Evolutionary conservation across 2,888 invertebrate species (phyloP).

Genomic region (Trichogramma dendrolimi): DNA sequence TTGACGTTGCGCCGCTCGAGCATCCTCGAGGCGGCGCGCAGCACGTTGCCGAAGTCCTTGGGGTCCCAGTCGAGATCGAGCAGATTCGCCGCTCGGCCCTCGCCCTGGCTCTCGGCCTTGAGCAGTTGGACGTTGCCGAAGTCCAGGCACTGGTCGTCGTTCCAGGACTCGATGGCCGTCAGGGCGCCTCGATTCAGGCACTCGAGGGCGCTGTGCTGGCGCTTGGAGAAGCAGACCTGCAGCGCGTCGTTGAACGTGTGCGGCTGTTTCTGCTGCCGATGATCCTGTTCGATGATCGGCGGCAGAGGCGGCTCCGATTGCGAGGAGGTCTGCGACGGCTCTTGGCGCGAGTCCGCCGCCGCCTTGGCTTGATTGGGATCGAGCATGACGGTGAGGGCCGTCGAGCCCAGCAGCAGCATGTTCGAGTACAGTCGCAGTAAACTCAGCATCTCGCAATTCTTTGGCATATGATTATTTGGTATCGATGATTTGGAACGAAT

Average conservation of each 20-base stretch:
- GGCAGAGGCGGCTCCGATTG: too few relatives aligned
- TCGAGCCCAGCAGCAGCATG: constrained; percentile 31
- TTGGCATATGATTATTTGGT: too few relatives aligned
- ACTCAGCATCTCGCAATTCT: too few relatives aligned
- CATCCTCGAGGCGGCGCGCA: constrained; percentile 44
- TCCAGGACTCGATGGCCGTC: constrained; percentile 62
- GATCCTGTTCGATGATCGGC: not conserved
- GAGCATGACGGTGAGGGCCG: constrained; percentile 43
- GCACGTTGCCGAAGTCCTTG: constrained; percentile 64
- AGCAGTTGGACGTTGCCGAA: constrained; percentile 63
- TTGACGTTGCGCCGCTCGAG: constrained; percentile 69
- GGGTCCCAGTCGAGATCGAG: constrained; percentile 70
- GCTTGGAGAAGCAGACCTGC: constrained; percentile 38
- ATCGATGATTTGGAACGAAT: too few relatives aligned
- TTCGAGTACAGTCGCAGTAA: too few relatives aligned
- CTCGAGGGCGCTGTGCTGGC: constrained; percentile 46
- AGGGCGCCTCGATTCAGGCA: constrained; percentile 71
- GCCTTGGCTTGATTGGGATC: constrained; percentile 34
- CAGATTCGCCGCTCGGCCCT: constrained; percentile 58
- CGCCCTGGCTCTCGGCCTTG: constrained; percentile 60
- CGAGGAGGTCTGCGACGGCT: too few relatives aligned
- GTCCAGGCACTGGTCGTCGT: constrained; percentile 65
- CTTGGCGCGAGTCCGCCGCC: not conserved
- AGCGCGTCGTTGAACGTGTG: constrained; percentile 39
- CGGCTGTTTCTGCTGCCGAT: constrained; percentile 33